Conservation (phyloP, 2,888 invertebrate genomes). For the Caenorhabditis angaria region DNA sequence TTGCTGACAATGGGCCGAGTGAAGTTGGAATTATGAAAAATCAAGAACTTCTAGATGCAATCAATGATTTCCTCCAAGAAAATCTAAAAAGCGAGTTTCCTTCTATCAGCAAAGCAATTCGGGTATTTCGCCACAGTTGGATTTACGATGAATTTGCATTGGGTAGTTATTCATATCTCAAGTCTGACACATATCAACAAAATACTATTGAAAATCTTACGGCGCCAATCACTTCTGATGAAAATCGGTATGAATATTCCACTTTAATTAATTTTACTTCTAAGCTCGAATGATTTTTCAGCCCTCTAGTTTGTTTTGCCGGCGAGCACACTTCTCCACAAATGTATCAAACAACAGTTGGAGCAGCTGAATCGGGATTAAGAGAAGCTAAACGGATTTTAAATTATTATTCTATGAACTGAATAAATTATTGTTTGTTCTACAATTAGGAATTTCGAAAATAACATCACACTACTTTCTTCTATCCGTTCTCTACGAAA, state of each 20-base stretch:
- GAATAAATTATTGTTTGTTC: not conserved
- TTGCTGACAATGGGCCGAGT: constrained; percentile 45
- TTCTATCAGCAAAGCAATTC: constrained; percentile 7
- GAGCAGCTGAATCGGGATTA: constrained; percentile 38
- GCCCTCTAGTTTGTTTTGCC: constrained; percentile 44
- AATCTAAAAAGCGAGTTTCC: constrained; percentile 8
- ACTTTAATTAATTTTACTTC: not conserved
- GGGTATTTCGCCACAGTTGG: constrained; percentile 41
- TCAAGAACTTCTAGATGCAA: constrained; percentile 6
- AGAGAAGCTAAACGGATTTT: constrained; percentile 36
- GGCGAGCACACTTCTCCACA: constrained; percentile 47
- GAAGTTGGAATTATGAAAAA: constrained; percentile 11
- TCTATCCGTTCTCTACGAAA: too few species aligned
- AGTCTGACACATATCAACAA: constrained; percentile 11
- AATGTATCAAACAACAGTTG: constrained; percentile 51
- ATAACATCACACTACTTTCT: too few species aligned
- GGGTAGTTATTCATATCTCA: constrained; percentile 49
- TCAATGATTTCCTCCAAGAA: constrained; percentile 8
- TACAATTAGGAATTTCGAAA: too few species aligned
- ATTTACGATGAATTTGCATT: constrained; percentile 26
- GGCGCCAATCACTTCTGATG: constrained; percentile 13
- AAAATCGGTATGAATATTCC: not conserved
- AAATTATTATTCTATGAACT: constrained; percentile 3
- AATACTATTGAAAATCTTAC: constrained; percentile 13
- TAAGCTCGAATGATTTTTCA: constrained; percentile 12